Evolutionary conservation across 2,797 vertebrate species (phyloP).

Genomic region (Ceryle rudis): DNA sequence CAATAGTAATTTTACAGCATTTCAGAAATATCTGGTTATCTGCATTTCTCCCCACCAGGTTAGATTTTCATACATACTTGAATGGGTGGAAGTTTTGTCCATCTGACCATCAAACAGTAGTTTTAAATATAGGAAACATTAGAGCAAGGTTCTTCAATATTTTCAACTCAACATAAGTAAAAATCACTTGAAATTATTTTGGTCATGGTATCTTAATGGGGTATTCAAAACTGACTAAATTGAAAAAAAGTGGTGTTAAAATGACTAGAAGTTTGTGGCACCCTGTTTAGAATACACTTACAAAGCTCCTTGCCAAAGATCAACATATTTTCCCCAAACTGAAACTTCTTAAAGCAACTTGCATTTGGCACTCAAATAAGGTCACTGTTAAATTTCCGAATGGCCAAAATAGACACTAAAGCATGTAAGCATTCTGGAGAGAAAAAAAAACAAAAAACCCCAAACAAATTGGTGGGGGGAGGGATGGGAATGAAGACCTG

Average conservation of each 20-base stretch:
- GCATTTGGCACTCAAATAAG: not conserved
- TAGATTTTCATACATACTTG: not conserved
- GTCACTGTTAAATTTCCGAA: not conserved
- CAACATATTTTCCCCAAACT: not conserved
- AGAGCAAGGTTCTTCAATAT: not conserved
- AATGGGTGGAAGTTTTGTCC: not conserved
- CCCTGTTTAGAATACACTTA: not conserved
- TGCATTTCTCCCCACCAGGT: not conserved
- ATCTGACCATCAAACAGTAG: not conserved
- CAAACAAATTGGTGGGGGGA: not conserved
- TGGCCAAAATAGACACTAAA: not conserved
- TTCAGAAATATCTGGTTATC: not conserved
- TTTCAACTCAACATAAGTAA: not conserved
- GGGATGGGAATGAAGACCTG: not conserved
- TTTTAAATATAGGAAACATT: not conserved
- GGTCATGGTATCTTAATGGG: not conserved
- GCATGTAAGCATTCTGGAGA: not conserved
- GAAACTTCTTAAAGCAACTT: not conserved
- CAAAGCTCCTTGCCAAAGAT: not conserved
- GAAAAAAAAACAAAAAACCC: not conserved
- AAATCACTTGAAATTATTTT: not conserved
- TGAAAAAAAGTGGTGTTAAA: not conserved
- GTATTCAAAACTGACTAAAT: not conserved
- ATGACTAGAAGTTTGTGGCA: not conserved
- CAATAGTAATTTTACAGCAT: not conserved